Base-by-base conservation (phyloP, 2,888 invertebrate species). In the Dendrolimus pini region DNA sequence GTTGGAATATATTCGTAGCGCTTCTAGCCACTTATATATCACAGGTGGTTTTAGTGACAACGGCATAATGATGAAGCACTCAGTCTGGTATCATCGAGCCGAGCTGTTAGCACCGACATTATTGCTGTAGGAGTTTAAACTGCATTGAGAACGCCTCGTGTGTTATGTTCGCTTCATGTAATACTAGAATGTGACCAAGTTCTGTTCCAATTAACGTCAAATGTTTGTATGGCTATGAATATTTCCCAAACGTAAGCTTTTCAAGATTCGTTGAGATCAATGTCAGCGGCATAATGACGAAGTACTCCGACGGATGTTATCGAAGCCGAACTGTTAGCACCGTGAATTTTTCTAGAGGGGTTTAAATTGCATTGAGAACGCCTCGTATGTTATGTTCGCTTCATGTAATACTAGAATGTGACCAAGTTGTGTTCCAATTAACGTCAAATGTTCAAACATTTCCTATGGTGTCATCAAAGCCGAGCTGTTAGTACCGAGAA, bases 61-160 rank as follows among this genome's bases (percentile, higher is more conserved):
- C 64, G 54, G 60, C 55, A 55, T 67, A 65, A 67, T 71, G 66
- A 67, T 63, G 56, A 57, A 64, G 66, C 62, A 62, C 69, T 68
- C 63, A 55, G 57, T 56, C 61, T 62, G 62, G 58, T 58, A 63
- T 69, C 64, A 59, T 57, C 59, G 60, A 61, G 47, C 47, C 12
- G 47, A 9, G 64, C 61, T 57, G 30, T 30, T 30, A 30, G 30
- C 30, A 65, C 9, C 9, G 9, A 47, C 9, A 47, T 8, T 47
- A 47, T 47, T 47, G 47, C 10, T 47, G 7, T 7, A 9, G 9
- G 47, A 47, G 30, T 47, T 47, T 47, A 12, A 47, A 12, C 12
- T 2, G 12, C 47, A 47, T 12, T 30, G 30, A 47, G 47, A 47
- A 47, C 9, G 12, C 30, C 6, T 30, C 3, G 30, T 30, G 8